Evolutionary conservation across 2,113 vertebrate genomes (phyloP).

Genomic region (Lota lota): DNA sequence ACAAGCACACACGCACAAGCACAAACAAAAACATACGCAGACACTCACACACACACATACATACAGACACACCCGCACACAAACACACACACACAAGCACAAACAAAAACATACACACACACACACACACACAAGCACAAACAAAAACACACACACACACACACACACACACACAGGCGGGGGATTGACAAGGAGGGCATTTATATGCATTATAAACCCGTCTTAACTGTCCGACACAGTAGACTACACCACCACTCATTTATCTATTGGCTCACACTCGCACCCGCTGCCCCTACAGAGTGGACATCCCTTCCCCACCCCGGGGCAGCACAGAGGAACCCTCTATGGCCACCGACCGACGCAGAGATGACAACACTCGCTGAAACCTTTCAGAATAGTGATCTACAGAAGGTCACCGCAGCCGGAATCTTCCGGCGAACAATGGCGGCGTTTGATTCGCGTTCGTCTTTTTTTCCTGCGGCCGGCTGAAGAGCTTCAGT

Average conservation of each 20-base stretch:
- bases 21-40: background rate
- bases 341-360: constrained; percentile 52
- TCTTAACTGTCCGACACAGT: constrained; percentile 4
- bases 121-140: too few relatives aligned
- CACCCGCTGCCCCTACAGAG: constrained; percentile 16
- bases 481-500: constrained; percentile 32
- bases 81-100: background rate
- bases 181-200: constrained; percentile 14
- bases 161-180: constrained; percentile 4
- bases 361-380: constrained; percentile 62
- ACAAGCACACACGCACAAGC: background rate
- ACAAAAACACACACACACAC: constrained; percentile 2
- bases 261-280: constrained; percentile 27
- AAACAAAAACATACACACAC: background rate
- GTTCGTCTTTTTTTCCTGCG: constrained; percentile 41
- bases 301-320: constrained; percentile 16
- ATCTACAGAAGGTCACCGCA: constrained; percentile 62
- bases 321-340: constrained; percentile 47
- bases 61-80: background rate
- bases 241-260: constrained; percentile 14
- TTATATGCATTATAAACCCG: constrained; percentile 18
- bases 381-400: constrained; percentile 62
- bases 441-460: constrained; percentile 65
- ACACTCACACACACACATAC: background rate
- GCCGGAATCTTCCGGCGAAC: constrained; percentile 56